These are phyloP conservation scores for Eupeodes corollae DNA, from an alignment of 1,140 invertebrate genomes.

Conservation along the genomic window DNA sequence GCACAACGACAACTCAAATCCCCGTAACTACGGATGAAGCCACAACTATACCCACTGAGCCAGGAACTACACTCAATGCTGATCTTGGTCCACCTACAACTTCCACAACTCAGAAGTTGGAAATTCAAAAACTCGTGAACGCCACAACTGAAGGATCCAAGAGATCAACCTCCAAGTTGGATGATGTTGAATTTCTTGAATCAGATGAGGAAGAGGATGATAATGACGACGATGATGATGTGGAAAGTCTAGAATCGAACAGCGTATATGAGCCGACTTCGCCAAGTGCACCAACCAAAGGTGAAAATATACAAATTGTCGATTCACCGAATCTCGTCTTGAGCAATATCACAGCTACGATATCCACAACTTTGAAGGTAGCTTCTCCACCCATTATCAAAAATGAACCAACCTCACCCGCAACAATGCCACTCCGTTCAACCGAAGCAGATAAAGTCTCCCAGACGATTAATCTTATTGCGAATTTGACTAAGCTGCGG, in stretches of 20 bases:
- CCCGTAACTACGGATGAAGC: slow-evolving; percentile 1
- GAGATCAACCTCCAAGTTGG: background rate
- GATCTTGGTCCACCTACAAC: slow-evolving; percentile 1
- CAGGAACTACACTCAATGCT: background rate
- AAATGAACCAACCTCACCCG: background rate
- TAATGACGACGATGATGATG: slow-evolving; percentile 3
- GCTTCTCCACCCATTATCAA: slow-evolving; percentile 3
- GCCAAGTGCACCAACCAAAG: background rate
- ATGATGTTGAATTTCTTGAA: background rate
- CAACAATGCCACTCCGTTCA: slow-evolving; percentile 1
- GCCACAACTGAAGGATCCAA: background rate
- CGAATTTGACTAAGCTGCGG: background rate
- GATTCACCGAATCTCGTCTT: slow-evolving; percentile 21
- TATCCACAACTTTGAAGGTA: slow-evolving; percentile 7
- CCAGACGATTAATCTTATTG: slow-evolving; percentile 1
- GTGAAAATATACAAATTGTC: slow-evolving; percentile 25
- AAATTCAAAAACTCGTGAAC: background rate
- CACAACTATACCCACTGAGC: background rate
- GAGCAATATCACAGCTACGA: slow-evolving; percentile 13
- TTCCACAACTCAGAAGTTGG: background rate
- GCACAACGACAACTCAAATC: slow-evolving; percentile 9
- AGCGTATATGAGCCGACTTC: slow-evolving; percentile 21
- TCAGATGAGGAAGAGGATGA: background rate
- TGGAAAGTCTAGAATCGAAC: slow-evolving; percentile 18
- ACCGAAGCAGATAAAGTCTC: background rate